Evolutionary conservation across 1,140 invertebrate species (phyloP), one percentile per base, ranked within the genome.

Genomic region (Drosophila micromelanica): DNA sequence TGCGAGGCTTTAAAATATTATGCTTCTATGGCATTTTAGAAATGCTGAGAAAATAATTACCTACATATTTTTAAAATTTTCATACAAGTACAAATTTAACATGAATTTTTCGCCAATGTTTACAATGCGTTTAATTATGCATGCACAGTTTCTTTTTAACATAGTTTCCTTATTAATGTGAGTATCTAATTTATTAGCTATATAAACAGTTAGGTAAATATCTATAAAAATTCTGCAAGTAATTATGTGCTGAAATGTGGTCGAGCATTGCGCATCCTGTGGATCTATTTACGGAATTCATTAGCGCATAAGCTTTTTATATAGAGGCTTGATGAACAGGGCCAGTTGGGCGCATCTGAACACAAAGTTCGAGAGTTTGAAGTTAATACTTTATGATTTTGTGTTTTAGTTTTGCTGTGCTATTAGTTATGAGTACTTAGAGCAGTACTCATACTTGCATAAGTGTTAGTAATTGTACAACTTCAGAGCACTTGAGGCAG

Each of bases 161-260:
- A n/a, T n/a, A n/a, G 35, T 20, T 64, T 69, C 54, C 60, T 62
- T 78, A 67, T 79, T 67, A 59, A 60, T 73, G 62, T 43, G 38
- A 46, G 38, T 63, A 43, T 68, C 57, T 67, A 67, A 61, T 76
- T 80, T 80, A 80, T 80, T 76, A 52, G 61, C 52, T 51, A 38
- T 45, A 73, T 69, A 15, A 11, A 32, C 55, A 76, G 73, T 56
- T 48, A 52, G 30, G 37, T 45, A 61, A 68, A 68, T 61, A 67
- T 32, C 55, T 35, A 46, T 60, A 68, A 73, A 60, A 32, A 52
- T 60, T 57, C 49, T 60, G 15, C n/a, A 15, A 75, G 67, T 87
- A 82, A 86, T 86, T 87, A 87, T 72, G 82, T 81, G 82, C 40
- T 81, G 67, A 87, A 78, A 82, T 63, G 59, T 59, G 43, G 43